A percentile compares a stretch with the other conserved stretches of the same genome.
Conservation (phyloP, 2,888 invertebrate species). For the Melieria omissa region DNA sequence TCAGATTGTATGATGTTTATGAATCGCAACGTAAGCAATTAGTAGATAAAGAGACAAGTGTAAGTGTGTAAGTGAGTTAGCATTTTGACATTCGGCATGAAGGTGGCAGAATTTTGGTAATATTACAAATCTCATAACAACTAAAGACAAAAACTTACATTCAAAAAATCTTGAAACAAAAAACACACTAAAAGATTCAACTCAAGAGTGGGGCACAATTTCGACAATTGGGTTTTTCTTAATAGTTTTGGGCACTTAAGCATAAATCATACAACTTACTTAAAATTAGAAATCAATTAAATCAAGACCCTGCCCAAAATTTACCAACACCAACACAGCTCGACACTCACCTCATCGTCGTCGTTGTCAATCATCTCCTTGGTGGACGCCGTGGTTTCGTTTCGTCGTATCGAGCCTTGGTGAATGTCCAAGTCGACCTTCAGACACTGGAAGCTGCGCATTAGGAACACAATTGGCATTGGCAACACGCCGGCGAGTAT, state of each 20-base stretch:
- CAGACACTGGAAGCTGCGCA: slow-evolving; percentile 89
- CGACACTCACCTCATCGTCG: slow-evolving; percentile 81
- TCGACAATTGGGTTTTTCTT: too few species aligned
- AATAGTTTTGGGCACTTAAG: too few species aligned
- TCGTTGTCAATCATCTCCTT: slow-evolving; percentile 96
- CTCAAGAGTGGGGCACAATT: too few species aligned
- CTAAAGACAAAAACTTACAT: too few species aligned
- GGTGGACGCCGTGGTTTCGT: slow-evolving; percentile 92
- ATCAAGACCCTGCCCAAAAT: neutral
- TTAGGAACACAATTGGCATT: slow-evolving; percentile 85
- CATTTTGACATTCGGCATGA: too few species aligned
- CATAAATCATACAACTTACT: neutral
- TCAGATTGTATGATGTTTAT: neutral
- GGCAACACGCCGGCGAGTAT: slow-evolving; percentile 84
- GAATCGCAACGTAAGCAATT: slow-evolving; percentile 15
- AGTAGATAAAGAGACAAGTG: slow-evolving; percentile 7
- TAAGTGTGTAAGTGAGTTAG: neutral
- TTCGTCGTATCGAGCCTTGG: slow-evolving; percentile 89
- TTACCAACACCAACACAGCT: neutral
- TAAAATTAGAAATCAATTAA: neutral
- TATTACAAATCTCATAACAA: too few species aligned
- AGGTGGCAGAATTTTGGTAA: too few species aligned
- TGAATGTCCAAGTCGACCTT: slow-evolving; percentile 90
- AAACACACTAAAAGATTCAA: too few species aligned
- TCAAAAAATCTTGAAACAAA: too few species aligned